Percentiles rank a stretch among this genome's conserved stretches.
These are phyloP conservation scores for Helicoverpa armigera DNA, from an alignment of 1,140 invertebrate species.

Conservation along the genomic window DNA sequence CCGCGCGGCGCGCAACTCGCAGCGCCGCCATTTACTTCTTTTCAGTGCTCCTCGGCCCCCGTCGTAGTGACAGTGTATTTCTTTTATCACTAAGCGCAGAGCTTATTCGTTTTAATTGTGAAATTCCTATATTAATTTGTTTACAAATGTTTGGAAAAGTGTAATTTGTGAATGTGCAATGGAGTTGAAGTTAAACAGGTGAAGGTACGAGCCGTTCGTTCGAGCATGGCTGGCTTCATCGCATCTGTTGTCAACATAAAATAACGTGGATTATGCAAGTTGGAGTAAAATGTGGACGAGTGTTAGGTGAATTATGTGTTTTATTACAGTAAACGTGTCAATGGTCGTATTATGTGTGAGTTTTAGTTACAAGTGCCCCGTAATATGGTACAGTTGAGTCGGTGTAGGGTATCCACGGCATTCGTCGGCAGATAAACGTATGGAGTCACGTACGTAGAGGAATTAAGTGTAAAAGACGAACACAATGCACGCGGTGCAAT, in stretches of 20 bases:
- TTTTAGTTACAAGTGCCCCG: slow-evolving; percentile 32
- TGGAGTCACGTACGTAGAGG: slow-evolving; percentile 18
- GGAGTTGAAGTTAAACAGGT: slow-evolving; percentile 66
- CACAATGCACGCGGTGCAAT: slow-evolving; percentile 30
- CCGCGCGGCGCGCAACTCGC: slow-evolving; percentile 72
- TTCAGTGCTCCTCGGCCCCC: slow-evolving; percentile 77
- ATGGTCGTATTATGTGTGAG: slow-evolving; percentile 20
- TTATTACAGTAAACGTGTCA: slow-evolving; percentile 36
- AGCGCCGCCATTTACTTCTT: slow-evolving; percentile 83
- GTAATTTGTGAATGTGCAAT: slow-evolving; percentile 66
- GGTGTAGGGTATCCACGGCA: slow-evolving; percentile 8
- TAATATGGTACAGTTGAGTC: neutral
- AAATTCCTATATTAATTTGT: slow-evolving; percentile 70
- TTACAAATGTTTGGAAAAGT: slow-evolving; percentile 75
- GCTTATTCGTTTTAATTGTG: slow-evolving; percentile 79
- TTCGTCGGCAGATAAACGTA: neutral
- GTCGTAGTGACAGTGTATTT: slow-evolving; percentile 81
- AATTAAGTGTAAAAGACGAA: slow-evolving; percentile 22
- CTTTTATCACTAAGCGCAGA: slow-evolving; percentile 69
- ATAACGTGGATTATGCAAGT: slow-evolving; percentile 85
- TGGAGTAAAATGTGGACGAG: slow-evolving; percentile 80
- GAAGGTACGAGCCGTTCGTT: slow-evolving; percentile 58
- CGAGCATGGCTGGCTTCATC: slow-evolving; percentile 73
- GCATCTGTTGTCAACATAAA: slow-evolving; percentile 82
- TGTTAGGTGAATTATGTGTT: slow-evolving; percentile 76